Evolutionary conservation across 2,113 vertebrate genomes (phyloP).

Genomic region (Leucosticte australis): DNA sequence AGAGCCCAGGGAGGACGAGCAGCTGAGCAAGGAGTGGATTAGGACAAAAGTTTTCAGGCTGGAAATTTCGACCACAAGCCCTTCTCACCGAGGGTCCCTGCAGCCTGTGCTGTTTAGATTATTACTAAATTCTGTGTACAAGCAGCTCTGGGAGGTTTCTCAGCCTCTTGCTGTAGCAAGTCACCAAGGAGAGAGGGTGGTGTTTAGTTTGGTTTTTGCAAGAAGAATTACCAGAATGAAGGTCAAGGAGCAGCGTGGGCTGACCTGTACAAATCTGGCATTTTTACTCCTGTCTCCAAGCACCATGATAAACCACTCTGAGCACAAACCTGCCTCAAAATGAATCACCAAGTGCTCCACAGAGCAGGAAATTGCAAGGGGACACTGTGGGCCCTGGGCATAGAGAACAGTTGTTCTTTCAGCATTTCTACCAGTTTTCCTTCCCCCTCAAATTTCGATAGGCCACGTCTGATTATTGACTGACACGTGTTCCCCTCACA

Average conservation of each 20-base stretch:
- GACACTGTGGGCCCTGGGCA: neutral
- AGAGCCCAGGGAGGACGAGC: neutral
- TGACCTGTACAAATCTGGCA: neutral
- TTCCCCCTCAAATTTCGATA: constrained; percentile 15
- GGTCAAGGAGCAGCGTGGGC: neutral
- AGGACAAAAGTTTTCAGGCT: neutral
- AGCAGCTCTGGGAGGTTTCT: neutral
- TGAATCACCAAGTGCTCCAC: neutral
- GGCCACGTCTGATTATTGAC: constrained; percentile 3
- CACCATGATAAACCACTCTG: neutral
- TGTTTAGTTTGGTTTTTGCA: neutral
- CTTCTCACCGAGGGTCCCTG: neutral
- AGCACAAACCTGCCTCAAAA: neutral
- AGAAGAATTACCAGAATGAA: neutral
- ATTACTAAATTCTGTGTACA: neutral
- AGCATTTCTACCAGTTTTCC: neutral
- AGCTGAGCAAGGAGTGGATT: neutral
- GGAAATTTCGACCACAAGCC: neutral
- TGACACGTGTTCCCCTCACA: neutral
- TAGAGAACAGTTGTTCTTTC: neutral
- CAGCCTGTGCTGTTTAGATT: neutral
- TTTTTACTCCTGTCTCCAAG: neutral
- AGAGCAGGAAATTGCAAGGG: neutral
- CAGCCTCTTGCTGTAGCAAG: neutral
- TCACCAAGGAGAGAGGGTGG: neutral